A percentile compares a stretch with the other conserved stretches of the same genome.
phyloP scores from a whole-genome alignment of 2,797 vertebrate species.

The Chrysocyon brachyurus region DNA sequence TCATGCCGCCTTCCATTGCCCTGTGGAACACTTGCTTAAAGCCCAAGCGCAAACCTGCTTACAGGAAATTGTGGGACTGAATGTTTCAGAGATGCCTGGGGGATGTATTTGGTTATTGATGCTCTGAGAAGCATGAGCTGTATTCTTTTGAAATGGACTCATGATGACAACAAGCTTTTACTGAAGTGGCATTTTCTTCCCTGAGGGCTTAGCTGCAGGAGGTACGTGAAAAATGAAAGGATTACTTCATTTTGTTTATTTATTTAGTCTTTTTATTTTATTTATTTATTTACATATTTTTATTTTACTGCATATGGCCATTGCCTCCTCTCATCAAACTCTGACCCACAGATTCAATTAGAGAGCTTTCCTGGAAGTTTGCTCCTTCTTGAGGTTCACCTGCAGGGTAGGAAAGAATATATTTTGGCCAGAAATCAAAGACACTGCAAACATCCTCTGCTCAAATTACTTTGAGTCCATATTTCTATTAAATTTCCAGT shows the following conservation, averaged over 20 bases:
- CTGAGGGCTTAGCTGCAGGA: slow-evolving; percentile 52
- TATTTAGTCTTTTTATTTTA: slow-evolving; percentile 67
- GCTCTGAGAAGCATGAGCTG: slow-evolving; percentile 58
- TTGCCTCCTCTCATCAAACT: slow-evolving; percentile 73
- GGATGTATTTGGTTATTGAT: slow-evolving; percentile 77
- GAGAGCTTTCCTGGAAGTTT: slow-evolving; percentile 84
- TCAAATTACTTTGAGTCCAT: slow-evolving; percentile 85
- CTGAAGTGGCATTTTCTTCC: slow-evolving; percentile 72
- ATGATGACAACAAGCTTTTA: slow-evolving; percentile 78
- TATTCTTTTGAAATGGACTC: slow-evolving; percentile 71
- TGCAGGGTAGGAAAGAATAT: slow-evolving; percentile 83
- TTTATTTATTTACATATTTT: slow-evolving; percentile 62
- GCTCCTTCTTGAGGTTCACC: slow-evolving; percentile 86
- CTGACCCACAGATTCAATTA: slow-evolving; percentile 82
- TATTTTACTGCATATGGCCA: slow-evolving; percentile 62
- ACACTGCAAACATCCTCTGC: slow-evolving; percentile 85
- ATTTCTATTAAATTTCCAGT: slow-evolving; percentile 88
- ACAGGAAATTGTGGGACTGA: slow-evolving; percentile 45
- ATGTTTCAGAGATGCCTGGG: slow-evolving; percentile 69
- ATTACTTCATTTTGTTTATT: slow-evolving; percentile 81
- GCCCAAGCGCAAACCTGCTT: background rate
- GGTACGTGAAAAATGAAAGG: slow-evolving; percentile 70
- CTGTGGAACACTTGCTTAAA: background rate
- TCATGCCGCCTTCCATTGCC: background rate
- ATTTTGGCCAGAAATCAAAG: slow-evolving; percentile 83